These are phyloP conservation scores for Polyergus mexicanus DNA, from an alignment of 1,140 invertebrate genomes.

Conservation along the genomic window DNA sequence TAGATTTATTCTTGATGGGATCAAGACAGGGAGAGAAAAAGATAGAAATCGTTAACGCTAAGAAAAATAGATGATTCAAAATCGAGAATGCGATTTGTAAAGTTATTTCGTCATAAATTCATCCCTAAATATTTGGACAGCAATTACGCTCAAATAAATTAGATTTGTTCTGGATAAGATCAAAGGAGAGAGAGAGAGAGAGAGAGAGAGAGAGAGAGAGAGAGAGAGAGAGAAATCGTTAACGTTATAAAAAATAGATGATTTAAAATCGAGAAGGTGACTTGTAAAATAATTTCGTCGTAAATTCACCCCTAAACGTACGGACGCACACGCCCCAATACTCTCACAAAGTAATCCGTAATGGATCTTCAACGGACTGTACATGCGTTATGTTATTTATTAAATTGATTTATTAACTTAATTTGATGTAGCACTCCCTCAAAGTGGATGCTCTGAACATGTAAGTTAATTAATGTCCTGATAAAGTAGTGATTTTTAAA, in stretches of 20 bases:
- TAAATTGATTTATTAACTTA: constrained; percentile 34
- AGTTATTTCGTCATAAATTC: not conserved
- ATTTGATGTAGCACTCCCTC: constrained; percentile 19
- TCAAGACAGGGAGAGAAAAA: too few species aligned
- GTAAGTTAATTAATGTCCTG: not conserved
- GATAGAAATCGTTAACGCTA: too few species aligned
- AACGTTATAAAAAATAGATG: not conserved
- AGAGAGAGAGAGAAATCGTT: too few species aligned
- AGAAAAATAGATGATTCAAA: constrained; percentile 2
- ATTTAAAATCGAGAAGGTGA: not conserved
- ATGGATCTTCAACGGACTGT: constrained; percentile 6
- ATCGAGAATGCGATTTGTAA: not conserved
- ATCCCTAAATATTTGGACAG: not conserved
- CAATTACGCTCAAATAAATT: too few species aligned
- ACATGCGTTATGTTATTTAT: not conserved
- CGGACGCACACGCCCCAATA: not conserved
- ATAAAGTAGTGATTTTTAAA: not conserved
- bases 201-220: too few species aligned
- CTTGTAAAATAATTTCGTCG: not conserved
- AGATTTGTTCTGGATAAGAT: too few species aligned
- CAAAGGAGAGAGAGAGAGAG: too few species aligned
- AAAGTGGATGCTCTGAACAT: not conserved
- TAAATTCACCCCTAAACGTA: constrained; percentile 6
- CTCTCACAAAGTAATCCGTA: not conserved
- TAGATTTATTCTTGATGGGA: not conserved